Percentiles rank a stretch among this genome's conserved stretches.
Conservation (phyloP, 2,113 vertebrate genomes). For the Falco punctatus region DNA sequence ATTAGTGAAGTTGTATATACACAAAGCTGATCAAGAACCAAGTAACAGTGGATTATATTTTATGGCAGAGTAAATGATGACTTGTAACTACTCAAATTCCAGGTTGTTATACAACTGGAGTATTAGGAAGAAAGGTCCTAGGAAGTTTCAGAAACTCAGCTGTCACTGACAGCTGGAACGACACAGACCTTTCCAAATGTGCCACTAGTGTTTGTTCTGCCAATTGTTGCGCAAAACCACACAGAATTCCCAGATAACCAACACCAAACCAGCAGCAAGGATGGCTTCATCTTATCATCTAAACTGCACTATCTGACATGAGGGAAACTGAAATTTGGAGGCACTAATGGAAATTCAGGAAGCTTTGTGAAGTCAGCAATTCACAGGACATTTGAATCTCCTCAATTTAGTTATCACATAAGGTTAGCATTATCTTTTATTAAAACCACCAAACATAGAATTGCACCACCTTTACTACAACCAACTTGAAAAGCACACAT, state of each 20-base stretch:
- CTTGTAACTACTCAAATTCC: neutral
- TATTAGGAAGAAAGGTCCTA: neutral
- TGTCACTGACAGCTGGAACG: neutral
- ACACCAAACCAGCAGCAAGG: neutral
- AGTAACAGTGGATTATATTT: neutral
- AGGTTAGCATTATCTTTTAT: neutral
- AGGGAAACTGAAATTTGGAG: neutral
- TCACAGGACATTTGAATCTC: neutral
- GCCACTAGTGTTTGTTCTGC: neutral
- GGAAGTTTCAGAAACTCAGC: neutral
- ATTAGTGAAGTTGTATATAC: neutral
- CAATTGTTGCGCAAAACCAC: neutral
- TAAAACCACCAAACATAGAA: neutral
- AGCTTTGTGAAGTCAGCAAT: neutral
- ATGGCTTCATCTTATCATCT: neutral
- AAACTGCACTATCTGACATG: neutral
- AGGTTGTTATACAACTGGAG: neutral
- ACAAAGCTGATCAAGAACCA: neutral
- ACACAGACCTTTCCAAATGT: neutral
- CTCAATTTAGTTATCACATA: neutral
- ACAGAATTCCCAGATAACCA: neutral
- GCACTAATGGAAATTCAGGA: neutral
- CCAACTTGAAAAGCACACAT: neutral
- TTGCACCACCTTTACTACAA: neutral
- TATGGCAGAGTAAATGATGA: neutral